Conservation (phyloP, 2,888 invertebrate genomes). For the Apocheima hispidaria region DNA sequence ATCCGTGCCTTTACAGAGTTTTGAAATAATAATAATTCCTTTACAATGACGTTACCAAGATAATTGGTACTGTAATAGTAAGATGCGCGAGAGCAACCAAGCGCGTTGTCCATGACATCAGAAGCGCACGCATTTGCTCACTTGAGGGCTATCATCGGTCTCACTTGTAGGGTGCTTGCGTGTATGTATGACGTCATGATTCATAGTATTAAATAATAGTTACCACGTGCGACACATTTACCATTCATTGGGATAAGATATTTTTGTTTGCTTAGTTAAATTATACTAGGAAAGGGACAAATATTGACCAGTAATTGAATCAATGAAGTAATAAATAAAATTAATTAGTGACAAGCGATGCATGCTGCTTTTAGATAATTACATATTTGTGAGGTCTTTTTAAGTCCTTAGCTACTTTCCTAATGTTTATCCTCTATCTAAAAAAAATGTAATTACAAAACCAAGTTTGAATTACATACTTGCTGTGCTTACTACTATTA, state of each 20-base stretch:
- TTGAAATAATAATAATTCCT: not conserved
- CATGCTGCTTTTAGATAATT: not conserved
- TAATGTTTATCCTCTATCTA: not conserved
- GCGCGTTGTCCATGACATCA: constrained; percentile 43
- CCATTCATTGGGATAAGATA: constrained; percentile 14
- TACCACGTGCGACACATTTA: not conserved
- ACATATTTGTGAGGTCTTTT: not conserved
- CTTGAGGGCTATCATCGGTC: constrained; percentile 14
- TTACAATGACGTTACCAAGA: constrained; percentile 8
- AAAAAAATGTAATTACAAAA: not conserved
- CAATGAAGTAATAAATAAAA: constrained; percentile 8
- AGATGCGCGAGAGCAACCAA: constrained; percentile 41
- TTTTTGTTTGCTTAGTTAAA: constrained; percentile 2
- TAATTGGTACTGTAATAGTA: constrained; percentile 30
- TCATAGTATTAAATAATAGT: not conserved
- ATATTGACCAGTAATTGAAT: constrained; percentile 7
- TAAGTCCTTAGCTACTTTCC: too few species aligned
- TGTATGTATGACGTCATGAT: constrained; percentile 12
- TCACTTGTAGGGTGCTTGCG: constrained; percentile 11
- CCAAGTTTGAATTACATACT: not conserved
- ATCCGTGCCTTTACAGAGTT: too few species aligned
- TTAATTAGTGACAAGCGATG: not conserved
- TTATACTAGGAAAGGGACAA: not conserved
- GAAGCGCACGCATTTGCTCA: constrained; percentile 16
- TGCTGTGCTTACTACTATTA: too few species aligned